Evolutionary conservation across 1,140 invertebrate species (phyloP).

Genomic region (Trigoniulus corallinus): DNA sequence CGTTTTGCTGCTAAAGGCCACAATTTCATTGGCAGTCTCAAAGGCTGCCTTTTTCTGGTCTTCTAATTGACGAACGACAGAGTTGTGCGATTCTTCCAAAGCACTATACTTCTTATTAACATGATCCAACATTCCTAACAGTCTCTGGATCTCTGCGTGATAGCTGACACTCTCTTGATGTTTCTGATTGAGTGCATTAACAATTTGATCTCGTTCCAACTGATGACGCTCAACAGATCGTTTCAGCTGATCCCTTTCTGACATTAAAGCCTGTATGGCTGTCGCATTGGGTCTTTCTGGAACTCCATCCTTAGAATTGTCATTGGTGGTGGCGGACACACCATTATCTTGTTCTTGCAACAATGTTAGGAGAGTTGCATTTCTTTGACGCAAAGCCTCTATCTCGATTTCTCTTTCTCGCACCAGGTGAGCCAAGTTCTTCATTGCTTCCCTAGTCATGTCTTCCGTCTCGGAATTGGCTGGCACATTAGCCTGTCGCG

Average conservation of each 20-base stretch:
- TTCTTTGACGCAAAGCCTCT: constrained; percentile 28
- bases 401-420: constrained; percentile 31
- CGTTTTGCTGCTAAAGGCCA: constrained; percentile 30
- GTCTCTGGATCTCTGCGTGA: constrained; percentile 59
- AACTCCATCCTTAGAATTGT: no score
- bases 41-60: constrained; percentile 30
- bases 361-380: constrained; percentile 19
- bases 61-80: constrained; percentile 21
- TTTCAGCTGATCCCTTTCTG: constrained; percentile 24
- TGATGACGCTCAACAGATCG: constrained; percentile 23
- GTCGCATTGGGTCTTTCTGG: no score
- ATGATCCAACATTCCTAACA: constrained; percentile 30
- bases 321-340: background rate
- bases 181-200: constrained; percentile 53
- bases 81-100: constrained; percentile 24
- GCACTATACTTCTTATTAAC: constrained; percentile 22
- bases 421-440: constrained; percentile 28
- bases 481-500: constrained; percentile 13
- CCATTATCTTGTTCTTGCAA: background rate
- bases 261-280: constrained; percentile 22
- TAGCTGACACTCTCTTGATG: constrained; percentile 66
- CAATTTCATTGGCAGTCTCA: constrained; percentile 34
- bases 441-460: constrained; percentile 26
- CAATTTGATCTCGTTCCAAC: constrained; percentile 52
- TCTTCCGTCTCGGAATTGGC: constrained; percentile 14